A percentile compares a stretch with the other conserved stretches of the same genome.
phyloP scores from a whole-genome alignment of 2,113 vertebrate genomes.

The Nestor notabilis region DNA sequence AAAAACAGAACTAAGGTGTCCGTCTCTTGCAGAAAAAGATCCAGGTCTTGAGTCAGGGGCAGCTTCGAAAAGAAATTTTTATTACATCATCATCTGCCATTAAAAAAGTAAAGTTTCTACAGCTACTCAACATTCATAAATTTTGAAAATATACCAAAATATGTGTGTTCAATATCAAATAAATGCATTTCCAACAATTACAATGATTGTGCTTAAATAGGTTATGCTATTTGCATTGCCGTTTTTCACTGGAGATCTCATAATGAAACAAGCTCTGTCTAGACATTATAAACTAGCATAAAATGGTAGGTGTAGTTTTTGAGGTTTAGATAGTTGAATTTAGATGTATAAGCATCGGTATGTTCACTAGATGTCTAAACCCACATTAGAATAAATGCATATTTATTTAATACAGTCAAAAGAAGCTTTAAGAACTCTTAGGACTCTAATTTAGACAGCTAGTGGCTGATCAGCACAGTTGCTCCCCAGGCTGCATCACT shows the following conservation, averaged over 20 bases:
- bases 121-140: background rate
- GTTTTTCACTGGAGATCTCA: background rate
- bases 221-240: background rate
- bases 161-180: background rate
- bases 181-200: background rate
- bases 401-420: background rate
- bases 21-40: constrained; percentile 56
- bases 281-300: background rate
- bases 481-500: background rate
- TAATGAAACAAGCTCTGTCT: background rate
- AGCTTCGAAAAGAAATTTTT: constrained; percentile 44
- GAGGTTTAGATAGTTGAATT: background rate
- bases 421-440: background rate
- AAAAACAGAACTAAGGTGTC: constrained; percentile 66
- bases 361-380: background rate
- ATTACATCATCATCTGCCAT: background rate
- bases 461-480: background rate
- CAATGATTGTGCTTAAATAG: background rate
- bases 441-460: background rate
- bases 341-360: background rate
- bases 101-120: background rate
- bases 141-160: background rate
- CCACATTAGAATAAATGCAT: background rate
- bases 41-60: constrained; percentile 33
- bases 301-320: background rate